Percentiles rank a stretch among this genome's conserved stretches.
These are phyloP conservation scores for Sturnira hondurensis DNA, from an alignment of 2,113 vertebrate genomes.

Conservation along the genomic window DNA sequence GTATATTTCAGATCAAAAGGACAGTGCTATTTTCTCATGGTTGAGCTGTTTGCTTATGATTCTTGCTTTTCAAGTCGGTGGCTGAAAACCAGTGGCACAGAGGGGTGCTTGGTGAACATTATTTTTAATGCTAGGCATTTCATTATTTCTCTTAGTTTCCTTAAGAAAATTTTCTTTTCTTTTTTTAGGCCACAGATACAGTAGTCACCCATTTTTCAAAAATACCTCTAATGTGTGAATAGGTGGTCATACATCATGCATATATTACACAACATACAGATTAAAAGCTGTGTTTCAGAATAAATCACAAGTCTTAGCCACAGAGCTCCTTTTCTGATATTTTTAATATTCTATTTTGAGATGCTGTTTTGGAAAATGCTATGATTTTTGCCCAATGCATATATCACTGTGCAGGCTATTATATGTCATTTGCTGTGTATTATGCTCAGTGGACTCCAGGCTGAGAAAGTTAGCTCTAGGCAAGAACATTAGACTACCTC, in stretches of 20 bases:
- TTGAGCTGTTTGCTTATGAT: neutral
- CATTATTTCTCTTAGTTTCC: neutral
- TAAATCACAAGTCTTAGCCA: neutral
- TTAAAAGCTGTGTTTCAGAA: neutral
- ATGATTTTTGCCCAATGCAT: neutral
- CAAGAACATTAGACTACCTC: neutral
- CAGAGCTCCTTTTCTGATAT: neutral
- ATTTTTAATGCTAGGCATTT: neutral
- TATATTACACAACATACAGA: neutral
- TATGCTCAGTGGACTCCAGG: neutral
- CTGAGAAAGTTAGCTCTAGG: neutral
- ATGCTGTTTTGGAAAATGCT: neutral
- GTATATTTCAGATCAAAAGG: neutral
- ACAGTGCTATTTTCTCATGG: neutral
- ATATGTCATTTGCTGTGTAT: neutral
- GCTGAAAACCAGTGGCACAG: neutral
- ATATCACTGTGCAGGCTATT: neutral
- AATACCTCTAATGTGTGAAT: neutral
- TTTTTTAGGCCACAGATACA: neutral
- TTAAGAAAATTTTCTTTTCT: neutral
- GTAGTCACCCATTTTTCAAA: neutral
- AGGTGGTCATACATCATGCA: neutral
- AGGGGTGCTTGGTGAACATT: neutral
- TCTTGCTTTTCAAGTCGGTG: neutral
- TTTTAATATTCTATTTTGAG: neutral